Base-by-base conservation (phyloP, 2,113 vertebrate genomes). In the Zapus hudsonius region DNA sequence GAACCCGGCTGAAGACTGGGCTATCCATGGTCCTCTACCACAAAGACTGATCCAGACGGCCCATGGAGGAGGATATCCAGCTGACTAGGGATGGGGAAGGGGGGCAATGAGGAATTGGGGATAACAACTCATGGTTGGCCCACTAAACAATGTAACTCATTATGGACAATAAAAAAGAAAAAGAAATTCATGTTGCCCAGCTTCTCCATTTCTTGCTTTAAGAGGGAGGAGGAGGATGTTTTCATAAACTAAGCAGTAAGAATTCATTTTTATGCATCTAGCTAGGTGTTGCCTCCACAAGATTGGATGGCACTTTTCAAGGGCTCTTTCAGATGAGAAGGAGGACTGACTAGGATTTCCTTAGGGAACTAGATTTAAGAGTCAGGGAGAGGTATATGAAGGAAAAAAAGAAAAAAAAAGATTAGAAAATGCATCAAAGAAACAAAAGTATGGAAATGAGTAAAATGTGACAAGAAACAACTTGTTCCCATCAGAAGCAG, bases 261-360 rank as follows among this genome's bases (percentile, higher is more conserved):
- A 64, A 2, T 70, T 64, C 47, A 19, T 13, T 55, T 76, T n/a
- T 19, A 38, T 74, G 8, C 3, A 7, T 57, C 5, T 15, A 16
- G 33, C 64, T 38, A 7, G 13, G 40, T 23, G 38, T 57, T 44
- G 7, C 64, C 27, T 3, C 1, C 31, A 13, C 7, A 27, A 33
- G 25, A 76, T 19, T 27, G 33, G 3, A 9, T 31, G 17, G 23
- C 7, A 10, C 52, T 36, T 79, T 85, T 42, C 29, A 81, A 40
- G 5, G 40, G 79, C 15, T n/a, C 17, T 64, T 86, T 73, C n/a
- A 11, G 20, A 31, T 3, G 36, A 7, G 75, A 19, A 92, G 63
- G 5, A 69, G 3, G 1, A 25, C 31, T 6, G 8, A 81, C 10
- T 27, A 31, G 13, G 4, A 11, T 5, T 5, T 2, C 19, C 5